phyloP scores from a whole-genome alignment of 2,888 invertebrate genomes.

The Hyles lineata region DNA sequence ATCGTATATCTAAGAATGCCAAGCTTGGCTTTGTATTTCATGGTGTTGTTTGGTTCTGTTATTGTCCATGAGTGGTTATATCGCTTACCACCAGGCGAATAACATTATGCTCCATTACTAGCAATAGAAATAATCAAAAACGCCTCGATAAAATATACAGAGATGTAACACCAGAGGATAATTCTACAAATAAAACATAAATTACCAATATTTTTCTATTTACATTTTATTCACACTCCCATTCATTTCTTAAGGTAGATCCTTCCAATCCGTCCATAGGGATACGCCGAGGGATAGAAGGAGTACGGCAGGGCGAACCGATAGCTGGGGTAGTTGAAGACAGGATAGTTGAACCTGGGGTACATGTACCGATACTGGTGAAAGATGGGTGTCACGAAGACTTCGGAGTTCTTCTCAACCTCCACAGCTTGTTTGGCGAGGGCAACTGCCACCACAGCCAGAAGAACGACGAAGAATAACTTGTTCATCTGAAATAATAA shows the following conservation, averaged over 20 bases:
- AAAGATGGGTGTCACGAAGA: background rate
- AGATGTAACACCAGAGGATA: too few relatives aligned
- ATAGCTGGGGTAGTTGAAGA: background rate
- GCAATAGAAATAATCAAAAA: too few relatives aligned
- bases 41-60: too few relatives aligned
- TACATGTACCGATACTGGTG: background rate
- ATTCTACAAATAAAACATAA: background rate
- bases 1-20: too few relatives aligned
- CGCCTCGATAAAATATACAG: too few relatives aligned
- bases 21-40: too few relatives aligned
- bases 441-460: background rate
- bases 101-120: too few relatives aligned
- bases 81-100: too few relatives aligned
- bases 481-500: constrained; percentile 24
- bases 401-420: background rate
- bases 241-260: constrained; percentile 5
- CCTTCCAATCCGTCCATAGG: background rate
- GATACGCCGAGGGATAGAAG: background rate
- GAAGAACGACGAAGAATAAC: background rate
- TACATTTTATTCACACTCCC: background rate
- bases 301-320: background rate
- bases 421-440: background rate
- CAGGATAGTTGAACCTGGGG: background rate
- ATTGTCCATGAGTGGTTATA: too few relatives aligned
- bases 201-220: background rate